These are phyloP conservation scores for Struthio camelus DNA, from an alignment of 2,113 vertebrate species.

Conservation along the genomic window DNA sequence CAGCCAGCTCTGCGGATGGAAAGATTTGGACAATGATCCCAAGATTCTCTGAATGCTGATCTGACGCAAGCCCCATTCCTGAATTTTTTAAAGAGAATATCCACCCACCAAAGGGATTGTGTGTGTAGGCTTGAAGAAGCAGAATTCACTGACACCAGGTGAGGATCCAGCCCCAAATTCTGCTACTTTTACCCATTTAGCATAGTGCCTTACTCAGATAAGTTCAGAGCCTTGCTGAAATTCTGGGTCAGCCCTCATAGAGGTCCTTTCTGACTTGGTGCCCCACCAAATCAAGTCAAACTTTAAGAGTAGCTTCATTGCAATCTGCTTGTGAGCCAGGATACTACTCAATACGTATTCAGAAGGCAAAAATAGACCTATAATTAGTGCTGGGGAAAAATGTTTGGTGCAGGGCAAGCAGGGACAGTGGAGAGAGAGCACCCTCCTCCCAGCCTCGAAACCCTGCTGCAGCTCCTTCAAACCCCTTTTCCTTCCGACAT, in stretches of 20 bases:
- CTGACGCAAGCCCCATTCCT: not conserved
- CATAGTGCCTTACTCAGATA: not conserved
- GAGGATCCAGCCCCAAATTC: not conserved
- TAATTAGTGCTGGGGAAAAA: slow-evolving; percentile 42
- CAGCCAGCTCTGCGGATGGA: not conserved
- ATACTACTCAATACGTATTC: slow-evolving; percentile 1
- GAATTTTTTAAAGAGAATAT: not conserved
- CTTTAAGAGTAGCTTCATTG: not conserved
- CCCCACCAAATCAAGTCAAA: not conserved
- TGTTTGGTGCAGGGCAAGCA: slow-evolving; percentile 24
- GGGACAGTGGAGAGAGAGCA: slow-evolving; percentile 27
- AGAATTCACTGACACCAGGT: not conserved
- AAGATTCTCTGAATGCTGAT: not conserved
- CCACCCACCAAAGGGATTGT: not conserved
- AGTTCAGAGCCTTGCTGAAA: not conserved
- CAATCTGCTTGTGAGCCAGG: not conserved
- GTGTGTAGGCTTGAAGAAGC: not conserved
- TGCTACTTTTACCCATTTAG: not conserved
- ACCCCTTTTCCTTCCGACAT: slow-evolving; percentile 68
- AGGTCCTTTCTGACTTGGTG: not conserved
- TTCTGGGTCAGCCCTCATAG: not conserved
- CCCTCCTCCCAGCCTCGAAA: slow-evolving; percentile 20
- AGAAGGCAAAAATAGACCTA: slow-evolving; percentile 33
- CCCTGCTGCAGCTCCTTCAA: slow-evolving; percentile 45
- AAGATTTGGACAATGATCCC: not conserved